These are phyloP conservation scores for Dipodomys merriami DNA, from an alignment of 2,113 vertebrate species.

Conservation along the genomic window DNA sequence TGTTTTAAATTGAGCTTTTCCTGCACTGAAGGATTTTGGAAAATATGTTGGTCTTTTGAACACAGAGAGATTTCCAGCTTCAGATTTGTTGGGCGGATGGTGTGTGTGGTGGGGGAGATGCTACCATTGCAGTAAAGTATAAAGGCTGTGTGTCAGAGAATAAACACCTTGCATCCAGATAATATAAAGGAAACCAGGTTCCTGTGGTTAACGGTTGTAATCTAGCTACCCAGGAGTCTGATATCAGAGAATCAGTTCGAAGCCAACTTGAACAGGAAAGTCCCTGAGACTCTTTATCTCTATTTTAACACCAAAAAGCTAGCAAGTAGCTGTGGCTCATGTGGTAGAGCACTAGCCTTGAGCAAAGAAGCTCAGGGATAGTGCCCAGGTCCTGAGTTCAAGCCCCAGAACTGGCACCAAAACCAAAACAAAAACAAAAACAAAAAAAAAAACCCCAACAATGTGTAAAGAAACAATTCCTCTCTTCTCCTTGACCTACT, in stretches of 20 bases:
- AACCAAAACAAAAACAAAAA: not conserved
- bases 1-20: constrained; percentile 53
- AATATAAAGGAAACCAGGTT: not conserved
- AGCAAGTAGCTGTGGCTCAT: no score
- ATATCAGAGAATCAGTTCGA: no score
- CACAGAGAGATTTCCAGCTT: not conserved
- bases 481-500: not conserved
- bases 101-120: no score
- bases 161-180: not conserved
- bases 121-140: not conserved
- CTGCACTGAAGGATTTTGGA: constrained; percentile 50
- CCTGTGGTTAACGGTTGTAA: no score
- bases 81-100: not conserved
- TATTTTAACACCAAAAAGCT: no score
- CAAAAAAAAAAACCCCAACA: not conserved
- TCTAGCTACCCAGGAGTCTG: no score
- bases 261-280: no score
- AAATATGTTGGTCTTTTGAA: constrained; percentile 64
- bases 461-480: not conserved
- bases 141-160: not conserved
- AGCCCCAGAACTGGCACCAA: not conserved
- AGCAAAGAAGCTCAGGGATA: no score
- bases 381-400: no score
- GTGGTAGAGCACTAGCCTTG: no score
- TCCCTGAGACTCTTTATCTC: no score